Evolutionary conservation across 2,888 invertebrate species (phyloP), one percentile per base, ranked within the genome.

Genomic region (Cosmopolites sordidus): DNA sequence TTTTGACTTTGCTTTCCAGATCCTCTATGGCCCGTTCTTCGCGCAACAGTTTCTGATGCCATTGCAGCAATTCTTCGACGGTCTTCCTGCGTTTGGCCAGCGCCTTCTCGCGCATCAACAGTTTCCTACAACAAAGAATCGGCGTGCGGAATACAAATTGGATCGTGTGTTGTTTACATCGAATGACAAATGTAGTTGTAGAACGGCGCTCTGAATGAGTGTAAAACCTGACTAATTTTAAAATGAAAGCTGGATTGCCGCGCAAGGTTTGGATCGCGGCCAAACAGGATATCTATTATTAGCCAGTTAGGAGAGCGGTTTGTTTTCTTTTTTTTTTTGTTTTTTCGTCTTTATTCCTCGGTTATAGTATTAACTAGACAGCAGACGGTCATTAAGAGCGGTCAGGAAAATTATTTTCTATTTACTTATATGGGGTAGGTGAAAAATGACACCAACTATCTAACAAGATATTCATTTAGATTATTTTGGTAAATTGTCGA

Each of bases 11-110:
- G 56, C 67, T 67, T 67, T 79, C 79, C 62, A 79, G 66, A 62
- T 76, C 74, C 43, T 71, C 64, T 29, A 80, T 75, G 60, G 76
- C 75, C 48, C 71, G 72, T 67, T 80, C 79, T 69, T 79, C 79
- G 58, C 76, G 75, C 60, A 78, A 71, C 18, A 80, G 69, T 48
- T 76, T 74, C 58, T 75, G 75, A 68, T 79, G 78, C 78, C 79
- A 79, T 72, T 76, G 69, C 60, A 79, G 64, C 47, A 79, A 64
- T 56, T 75, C 75, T 65, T 79, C 78, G 30, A 77, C 77, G 60
- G 75, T 74, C 63, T 75, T 71, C 44, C 76, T 70, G 16, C 79
- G 72, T 60, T 74, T 73, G 48, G 72, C 69, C 47, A 79, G 65
- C 50, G 76, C 76, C 33, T 70, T 71, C 66, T 79, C 78, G 47